Percentiles rank a stretch among this genome's conserved stretches.
These are phyloP conservation scores for Dasypolia templi DNA, from an alignment of 2,888 invertebrate species.

Conservation along the genomic window DNA sequence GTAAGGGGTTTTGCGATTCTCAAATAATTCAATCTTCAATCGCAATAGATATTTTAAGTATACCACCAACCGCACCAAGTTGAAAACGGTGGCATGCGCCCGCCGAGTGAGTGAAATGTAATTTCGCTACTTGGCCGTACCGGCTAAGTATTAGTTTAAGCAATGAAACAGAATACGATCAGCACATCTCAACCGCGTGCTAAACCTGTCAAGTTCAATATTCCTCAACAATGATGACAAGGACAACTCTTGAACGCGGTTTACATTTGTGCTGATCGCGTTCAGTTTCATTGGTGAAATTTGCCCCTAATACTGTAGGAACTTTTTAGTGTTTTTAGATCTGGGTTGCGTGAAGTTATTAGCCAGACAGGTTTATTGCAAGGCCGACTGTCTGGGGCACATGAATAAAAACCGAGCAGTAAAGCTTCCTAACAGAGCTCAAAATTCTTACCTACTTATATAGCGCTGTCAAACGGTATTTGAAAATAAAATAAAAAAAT, in stretches of 20 bases:
- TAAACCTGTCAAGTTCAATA: background rate
- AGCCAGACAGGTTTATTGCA: background rate
- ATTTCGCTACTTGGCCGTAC: background rate
- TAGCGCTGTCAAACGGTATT: too few species aligned
- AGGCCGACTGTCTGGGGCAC: background rate
- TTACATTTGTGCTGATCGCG: background rate
- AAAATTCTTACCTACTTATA: too few species aligned
- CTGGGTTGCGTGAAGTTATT: slow-evolving; percentile 1
- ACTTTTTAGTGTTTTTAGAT: background rate
- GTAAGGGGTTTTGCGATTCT: too few species aligned
- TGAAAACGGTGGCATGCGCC: background rate
- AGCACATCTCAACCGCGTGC: background rate
- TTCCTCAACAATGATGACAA: background rate
- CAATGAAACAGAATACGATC: background rate
- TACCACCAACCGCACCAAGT: too few species aligned
- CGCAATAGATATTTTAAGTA: too few species aligned
- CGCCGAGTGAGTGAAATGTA: too few species aligned
- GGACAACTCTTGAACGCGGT: background rate
- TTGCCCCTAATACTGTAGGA: background rate
- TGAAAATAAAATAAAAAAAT: too few species aligned
- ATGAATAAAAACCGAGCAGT: too few species aligned
- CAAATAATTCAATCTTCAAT: too few species aligned
- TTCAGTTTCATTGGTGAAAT: background rate
- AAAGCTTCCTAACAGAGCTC: too few species aligned
- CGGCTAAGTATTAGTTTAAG: background rate